Evolutionary conservation across 1,140 invertebrate species (phyloP).

Genomic region (Eumeta japonica): DNA sequence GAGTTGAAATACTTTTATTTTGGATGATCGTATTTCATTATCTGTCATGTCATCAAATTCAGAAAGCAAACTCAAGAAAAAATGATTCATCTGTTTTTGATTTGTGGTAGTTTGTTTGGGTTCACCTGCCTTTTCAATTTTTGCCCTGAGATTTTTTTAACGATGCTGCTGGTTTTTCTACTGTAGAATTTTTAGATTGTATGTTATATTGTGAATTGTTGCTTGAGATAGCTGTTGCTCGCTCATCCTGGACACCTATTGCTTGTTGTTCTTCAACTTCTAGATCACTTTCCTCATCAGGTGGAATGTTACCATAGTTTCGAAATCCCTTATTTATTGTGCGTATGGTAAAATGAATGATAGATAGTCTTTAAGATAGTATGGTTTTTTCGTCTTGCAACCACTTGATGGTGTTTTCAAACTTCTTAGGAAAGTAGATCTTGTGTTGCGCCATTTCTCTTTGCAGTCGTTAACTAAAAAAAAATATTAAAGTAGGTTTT

Average conservation of each 20-base stretch:
- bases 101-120: conserved; percentile 15
- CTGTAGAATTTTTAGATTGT: too few relatives aligned
- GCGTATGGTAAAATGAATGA: conserved; percentile 21
- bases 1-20: conserved; percentile 17
- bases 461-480: neutral
- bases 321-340: too few relatives aligned
- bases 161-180: too few relatives aligned
- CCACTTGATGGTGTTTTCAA: conserved; percentile 12
- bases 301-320: too few relatives aligned
- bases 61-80: conserved; percentile 21
- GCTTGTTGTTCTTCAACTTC: too few relatives aligned
- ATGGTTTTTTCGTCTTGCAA: conserved; percentile 20
- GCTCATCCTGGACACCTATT: too few relatives aligned
- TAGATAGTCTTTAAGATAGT: conserved; percentile 18
- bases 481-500: too few relatives aligned
- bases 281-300: too few relatives aligned
- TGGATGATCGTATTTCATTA: conserved; percentile 17
- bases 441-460: conserved; percentile 1
- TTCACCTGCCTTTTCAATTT: too few relatives aligned
- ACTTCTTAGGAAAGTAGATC: conserved; percentile 12
- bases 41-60: conserved; percentile 21
- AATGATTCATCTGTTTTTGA: conserved; percentile 16
- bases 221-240: too few relatives aligned
- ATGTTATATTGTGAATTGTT: too few relatives aligned
- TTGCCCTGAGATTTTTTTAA: too few relatives aligned